Conservation (phyloP, 1,140 invertebrate species). For the Lanistes nyassanus region DNA sequence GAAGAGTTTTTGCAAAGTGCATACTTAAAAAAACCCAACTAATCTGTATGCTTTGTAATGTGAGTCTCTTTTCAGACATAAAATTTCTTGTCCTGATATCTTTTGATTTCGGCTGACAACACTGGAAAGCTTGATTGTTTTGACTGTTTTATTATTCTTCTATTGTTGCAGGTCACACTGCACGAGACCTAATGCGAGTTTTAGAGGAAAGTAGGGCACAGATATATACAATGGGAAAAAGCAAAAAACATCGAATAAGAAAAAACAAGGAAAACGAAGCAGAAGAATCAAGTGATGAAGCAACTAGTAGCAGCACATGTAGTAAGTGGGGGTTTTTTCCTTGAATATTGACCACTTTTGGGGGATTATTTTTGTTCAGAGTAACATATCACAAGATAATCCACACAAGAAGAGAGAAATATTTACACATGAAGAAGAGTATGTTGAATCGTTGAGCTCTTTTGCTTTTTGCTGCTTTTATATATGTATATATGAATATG, state of each 20-base stretch:
- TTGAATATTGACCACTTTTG: too few relatives aligned
- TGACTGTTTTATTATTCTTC: background rate
- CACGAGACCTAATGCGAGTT: conserved; percentile 52
- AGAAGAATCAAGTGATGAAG: conserved; percentile 54
- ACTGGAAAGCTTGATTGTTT: background rate
- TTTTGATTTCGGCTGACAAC: background rate
- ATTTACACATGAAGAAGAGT: too few relatives aligned
- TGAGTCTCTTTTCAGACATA: too few relatives aligned
- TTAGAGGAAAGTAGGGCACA: conserved; percentile 47
- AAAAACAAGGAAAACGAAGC: conserved; percentile 54
- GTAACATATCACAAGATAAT: too few relatives aligned
- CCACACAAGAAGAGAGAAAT: too few relatives aligned
- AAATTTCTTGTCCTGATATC: background rate
- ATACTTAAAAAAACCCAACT: too few relatives aligned
- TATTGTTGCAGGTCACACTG: background rate
- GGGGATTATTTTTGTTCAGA: too few relatives aligned
- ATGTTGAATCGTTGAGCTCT: too few relatives aligned
- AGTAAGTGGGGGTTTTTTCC: background rate
- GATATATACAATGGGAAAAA: conserved; percentile 60
- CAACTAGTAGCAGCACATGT: conserved; percentile 32
- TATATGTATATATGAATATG: too few relatives aligned
- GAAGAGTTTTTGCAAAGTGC: background rate
- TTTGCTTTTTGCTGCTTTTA: too few relatives aligned
- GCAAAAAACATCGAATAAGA: conserved; percentile 54
- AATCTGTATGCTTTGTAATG: too few relatives aligned